phyloP scores from a whole-genome alignment of 2,113 vertebrate species.

The Arenaria interpres region DNA sequence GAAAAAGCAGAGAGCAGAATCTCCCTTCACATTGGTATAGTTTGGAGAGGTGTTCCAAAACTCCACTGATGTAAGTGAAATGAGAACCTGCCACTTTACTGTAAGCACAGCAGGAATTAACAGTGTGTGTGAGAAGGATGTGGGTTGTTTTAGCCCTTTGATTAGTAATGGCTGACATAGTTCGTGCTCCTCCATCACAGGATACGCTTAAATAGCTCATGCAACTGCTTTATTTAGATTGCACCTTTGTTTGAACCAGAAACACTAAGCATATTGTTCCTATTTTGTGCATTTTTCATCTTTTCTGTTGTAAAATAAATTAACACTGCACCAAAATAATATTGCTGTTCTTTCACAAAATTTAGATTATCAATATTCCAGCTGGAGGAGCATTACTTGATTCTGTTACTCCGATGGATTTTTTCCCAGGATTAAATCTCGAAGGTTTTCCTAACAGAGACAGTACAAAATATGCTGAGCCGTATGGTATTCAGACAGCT shows the following conservation, averaged over 20 bases:
- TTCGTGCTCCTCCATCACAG: not conserved
- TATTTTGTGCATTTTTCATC: not conserved
- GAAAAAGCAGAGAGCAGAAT: not conserved
- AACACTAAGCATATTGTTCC: not conserved
- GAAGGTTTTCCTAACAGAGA: slow-evolving; percentile 96
- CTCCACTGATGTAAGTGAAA: not conserved
- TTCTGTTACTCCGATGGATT: slow-evolving; percentile 82
- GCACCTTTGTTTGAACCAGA: not conserved
- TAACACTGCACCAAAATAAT: not conserved
- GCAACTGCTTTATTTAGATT: not conserved
- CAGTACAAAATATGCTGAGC: slow-evolving; percentile 88
- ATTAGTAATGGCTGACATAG: not conserved
- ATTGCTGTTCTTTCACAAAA: slow-evolving; percentile 27
- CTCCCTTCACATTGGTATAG: not conserved
- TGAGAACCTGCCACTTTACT: not conserved
- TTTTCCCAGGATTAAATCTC: slow-evolving; percentile 91
- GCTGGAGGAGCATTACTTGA: slow-evolving; percentile 87
- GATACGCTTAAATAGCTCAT: not conserved
- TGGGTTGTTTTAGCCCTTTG: not conserved
- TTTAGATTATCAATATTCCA: slow-evolving; percentile 78
- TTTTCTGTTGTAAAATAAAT: not conserved
- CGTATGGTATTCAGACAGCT: slow-evolving; percentile 88
- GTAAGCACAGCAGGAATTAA: not conserved
- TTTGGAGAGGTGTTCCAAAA: not conserved
- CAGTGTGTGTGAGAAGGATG: not conserved